Conservation (phyloP, 35 echinoderm and acorn worm species). For the Patiria miniata region DNA sequence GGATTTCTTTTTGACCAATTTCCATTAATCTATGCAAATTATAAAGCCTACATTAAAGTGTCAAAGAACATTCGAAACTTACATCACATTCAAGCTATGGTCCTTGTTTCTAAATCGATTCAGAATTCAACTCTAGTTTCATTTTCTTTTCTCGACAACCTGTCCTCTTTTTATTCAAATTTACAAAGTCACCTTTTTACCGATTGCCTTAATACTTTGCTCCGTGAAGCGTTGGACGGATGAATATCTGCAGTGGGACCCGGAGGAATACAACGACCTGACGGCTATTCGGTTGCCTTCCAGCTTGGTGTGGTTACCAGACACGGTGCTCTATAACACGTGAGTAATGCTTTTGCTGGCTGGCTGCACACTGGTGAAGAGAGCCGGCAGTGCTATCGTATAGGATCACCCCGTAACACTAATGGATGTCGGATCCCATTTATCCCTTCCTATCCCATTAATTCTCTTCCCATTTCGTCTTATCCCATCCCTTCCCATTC, state of each 20-base stretch:
- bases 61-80: too few species aligned
- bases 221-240: conserved; percentile 81
- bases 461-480: background rate
- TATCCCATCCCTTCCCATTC: background rate
- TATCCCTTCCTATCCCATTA: background rate
- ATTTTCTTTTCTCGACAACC: too few species aligned
- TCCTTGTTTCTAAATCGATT: too few species aligned
- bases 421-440: background rate
- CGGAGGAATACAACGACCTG: conserved; percentile 68
- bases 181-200: background rate
- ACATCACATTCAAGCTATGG: too few species aligned
- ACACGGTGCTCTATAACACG: conserved; percentile 97
- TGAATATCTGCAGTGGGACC: conserved; percentile 88
- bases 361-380: background rate
- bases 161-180: background rate
- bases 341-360: conserved; percentile 37
- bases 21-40: too few species aligned
- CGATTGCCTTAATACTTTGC: background rate
- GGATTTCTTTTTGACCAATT: too few species aligned
- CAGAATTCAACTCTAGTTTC: too few species aligned
- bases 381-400: too few species aligned
- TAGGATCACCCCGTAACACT: too few species aligned
- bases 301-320: conserved; percentile 81
- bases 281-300: conserved; percentile 71
- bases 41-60: too few species aligned